A percentile compares a stretch with the other conserved stretches of the same genome.
These are phyloP conservation scores for Enoplosus armatus DNA, from an alignment of 2,797 vertebrate genomes.

Conservation along the genomic window DNA sequence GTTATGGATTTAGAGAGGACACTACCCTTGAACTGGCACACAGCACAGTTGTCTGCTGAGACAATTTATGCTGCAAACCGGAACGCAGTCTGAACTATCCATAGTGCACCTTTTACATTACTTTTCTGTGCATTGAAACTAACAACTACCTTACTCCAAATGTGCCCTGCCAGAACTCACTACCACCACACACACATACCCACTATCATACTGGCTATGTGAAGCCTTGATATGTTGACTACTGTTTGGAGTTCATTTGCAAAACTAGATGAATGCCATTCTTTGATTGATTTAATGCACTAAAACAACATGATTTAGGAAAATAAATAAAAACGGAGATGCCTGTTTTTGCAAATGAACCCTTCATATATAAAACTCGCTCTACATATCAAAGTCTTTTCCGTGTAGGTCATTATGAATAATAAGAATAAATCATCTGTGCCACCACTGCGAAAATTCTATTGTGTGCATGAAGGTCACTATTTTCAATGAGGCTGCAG, in stretches of 20 bases:
- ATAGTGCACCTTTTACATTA: not conserved
- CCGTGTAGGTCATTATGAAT: not conserved
- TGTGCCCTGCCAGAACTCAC: not conserved
- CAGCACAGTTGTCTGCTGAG: slow-evolving; percentile 15
- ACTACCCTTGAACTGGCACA: slow-evolving; percentile 43
- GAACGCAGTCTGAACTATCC: not conserved
- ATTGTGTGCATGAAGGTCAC: slow-evolving; percentile 57
- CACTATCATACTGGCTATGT: not conserved
- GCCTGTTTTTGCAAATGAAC: no score
- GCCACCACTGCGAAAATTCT: not conserved
- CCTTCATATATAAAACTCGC: no score
- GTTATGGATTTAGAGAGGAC: slow-evolving; percentile 41
- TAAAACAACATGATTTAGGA: no score
- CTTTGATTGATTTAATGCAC: no score
- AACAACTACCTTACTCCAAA: not conserved
- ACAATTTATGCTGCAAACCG: not conserved
- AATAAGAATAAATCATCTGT: no score
- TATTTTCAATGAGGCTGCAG: slow-evolving; percentile 43
- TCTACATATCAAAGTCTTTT: not conserved
- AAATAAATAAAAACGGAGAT: no score
- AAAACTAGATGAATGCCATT: no score
- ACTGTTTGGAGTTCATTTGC: not conserved
- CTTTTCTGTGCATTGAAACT: not conserved
- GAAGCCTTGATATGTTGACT: slow-evolving; percentile 1
- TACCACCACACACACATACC: not conserved